phyloP scores from a whole-genome alignment of 1,140 invertebrate species.

The Zaprionus tsacasi region DNA sequence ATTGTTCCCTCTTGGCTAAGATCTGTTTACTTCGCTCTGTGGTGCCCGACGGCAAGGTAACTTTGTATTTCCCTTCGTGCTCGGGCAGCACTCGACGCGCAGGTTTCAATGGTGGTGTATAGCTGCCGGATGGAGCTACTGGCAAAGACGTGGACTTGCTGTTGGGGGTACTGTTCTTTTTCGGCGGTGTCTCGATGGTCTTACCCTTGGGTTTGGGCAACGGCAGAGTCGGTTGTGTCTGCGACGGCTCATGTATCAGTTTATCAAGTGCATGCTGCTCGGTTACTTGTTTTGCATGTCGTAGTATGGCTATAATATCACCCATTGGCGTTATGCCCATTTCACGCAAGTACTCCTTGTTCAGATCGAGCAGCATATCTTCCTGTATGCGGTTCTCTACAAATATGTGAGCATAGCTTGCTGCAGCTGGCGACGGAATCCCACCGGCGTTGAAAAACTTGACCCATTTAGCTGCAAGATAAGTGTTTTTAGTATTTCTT shows the following conservation, averaged over 20 bases:
- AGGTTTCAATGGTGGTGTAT: conserved; percentile 66
- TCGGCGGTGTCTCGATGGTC: background rate
- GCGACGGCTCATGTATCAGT: conserved; percentile 83
- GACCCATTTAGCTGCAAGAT: conserved; percentile 86
- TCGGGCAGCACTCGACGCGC: conserved; percentile 85
- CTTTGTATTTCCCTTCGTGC: conserved; percentile 85
- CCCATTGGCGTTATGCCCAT: conserved; percentile 94
- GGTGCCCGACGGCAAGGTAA: conserved; percentile 84
- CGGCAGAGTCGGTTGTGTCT: conserved; percentile 74
- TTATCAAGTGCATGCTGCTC: conserved; percentile 87
- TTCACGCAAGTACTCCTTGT: conserved; percentile 92
- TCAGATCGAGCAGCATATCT: conserved; percentile 92
- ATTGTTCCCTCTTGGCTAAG: conserved; percentile 80
- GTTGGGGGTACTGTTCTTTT: conserved; percentile 24
- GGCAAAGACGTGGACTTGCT: conserved; percentile 2
- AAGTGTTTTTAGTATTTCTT: background rate
- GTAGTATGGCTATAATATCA: conserved; percentile 92
- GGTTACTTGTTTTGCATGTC: conserved; percentile 91
- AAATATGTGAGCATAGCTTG: conserved; percentile 93
- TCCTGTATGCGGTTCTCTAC: conserved; percentile 91
- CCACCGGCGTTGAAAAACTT: conserved; percentile 92
- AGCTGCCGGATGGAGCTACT: background rate
- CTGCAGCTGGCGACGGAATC: conserved; percentile 89
- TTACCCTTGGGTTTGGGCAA: conserved; percentile 62
- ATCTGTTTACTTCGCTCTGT: conserved; percentile 84